Evolutionary conservation across 2,888 invertebrate genomes (phyloP).

Genomic region (Unio delphinus): DNA sequence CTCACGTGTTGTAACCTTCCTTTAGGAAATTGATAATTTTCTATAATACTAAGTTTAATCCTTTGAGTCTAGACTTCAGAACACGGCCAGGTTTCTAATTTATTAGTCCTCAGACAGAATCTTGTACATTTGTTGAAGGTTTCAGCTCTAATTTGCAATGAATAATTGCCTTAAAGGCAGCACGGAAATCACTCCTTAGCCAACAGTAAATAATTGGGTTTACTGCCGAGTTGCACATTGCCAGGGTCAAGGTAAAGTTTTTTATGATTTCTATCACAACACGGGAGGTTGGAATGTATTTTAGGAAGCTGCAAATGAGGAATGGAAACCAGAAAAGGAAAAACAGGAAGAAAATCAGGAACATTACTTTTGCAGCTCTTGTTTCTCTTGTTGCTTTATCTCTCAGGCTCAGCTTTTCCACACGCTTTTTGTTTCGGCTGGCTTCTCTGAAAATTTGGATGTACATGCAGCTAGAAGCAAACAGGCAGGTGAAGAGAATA

Average conservation of each 20-base stretch:
- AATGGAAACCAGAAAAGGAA: constrained; percentile 48
- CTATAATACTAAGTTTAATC: no score
- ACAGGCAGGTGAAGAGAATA: constrained; percentile 19
- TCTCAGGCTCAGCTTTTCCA: constrained; percentile 1
- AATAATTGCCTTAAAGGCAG: constrained; percentile 20
- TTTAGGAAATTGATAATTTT: no score
- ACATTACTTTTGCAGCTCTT: constrained; percentile 28
- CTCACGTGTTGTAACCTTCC: no score
- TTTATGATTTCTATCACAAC: constrained; percentile 31
- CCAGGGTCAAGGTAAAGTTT: constrained; percentile 25
- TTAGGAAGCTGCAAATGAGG: constrained; percentile 29
- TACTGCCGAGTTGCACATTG: constrained; percentile 10
- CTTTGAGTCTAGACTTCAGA: no score
- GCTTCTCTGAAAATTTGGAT: constrained; percentile 27
- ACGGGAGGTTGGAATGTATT: constrained; percentile 17
- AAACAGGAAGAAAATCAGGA: constrained; percentile 36
- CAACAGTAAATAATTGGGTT: constrained; percentile 1
- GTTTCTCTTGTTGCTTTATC: constrained; percentile 11
- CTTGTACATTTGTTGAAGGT: no score
- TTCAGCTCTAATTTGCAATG: no score
- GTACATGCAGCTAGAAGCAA: constrained; percentile 6
- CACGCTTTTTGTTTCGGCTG: constrained; percentile 15
- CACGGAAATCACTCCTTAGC: constrained; percentile 29
- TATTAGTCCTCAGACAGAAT: no score
- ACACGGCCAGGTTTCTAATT: no score